Evolutionary conservation across 2,888 invertebrate genomes (phyloP).

Genomic region (Patella pellucida): DNA sequence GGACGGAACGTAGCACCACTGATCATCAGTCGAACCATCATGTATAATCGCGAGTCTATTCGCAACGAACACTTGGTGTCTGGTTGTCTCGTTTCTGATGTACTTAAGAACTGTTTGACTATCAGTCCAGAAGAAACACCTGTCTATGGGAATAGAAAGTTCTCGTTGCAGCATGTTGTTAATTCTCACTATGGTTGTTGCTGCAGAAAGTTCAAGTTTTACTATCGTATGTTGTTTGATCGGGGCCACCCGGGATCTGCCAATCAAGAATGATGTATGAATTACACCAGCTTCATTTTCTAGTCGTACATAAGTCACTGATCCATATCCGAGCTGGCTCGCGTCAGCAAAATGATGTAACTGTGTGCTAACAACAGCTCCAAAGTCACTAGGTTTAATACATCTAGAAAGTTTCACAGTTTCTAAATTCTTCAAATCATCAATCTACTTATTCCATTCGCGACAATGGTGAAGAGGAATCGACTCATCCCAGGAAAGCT

Average conservation of each 20-base stretch:
- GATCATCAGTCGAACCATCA: constrained; percentile 3
- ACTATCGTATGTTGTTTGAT: constrained; percentile 11
- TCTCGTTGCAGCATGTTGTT: constrained; percentile 13
- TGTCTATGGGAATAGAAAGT: not conserved
- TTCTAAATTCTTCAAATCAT: constrained; percentile 5
- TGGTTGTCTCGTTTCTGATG: constrained; percentile 10
- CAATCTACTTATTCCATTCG: constrained; percentile 3
- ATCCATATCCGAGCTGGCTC: not conserved
- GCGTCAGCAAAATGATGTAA: constrained; percentile 18
- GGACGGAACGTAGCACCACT: not conserved
- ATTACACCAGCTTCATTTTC: not conserved
- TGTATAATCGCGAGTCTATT: constrained; percentile 7
- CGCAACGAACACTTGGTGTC: constrained; percentile 16
- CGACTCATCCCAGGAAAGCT: constrained; percentile 6
- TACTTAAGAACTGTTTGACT: constrained; percentile 16
- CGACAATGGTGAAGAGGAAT: not conserved
- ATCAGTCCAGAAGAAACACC: constrained; percentile 23
- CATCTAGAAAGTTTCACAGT: not conserved
- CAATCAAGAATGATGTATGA: constrained; percentile 19
- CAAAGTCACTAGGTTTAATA: not conserved
- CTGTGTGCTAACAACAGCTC: not conserved
- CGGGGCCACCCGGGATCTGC: constrained; percentile 14
- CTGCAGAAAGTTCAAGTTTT: constrained; percentile 12
- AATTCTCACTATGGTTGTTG: constrained; percentile 11
- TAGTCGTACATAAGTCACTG: constrained; percentile 12